These are phyloP conservation scores for Spinus olivaceus DNA, from an alignment of 2,797 vertebrate species.

Conservation along the genomic window DNA sequence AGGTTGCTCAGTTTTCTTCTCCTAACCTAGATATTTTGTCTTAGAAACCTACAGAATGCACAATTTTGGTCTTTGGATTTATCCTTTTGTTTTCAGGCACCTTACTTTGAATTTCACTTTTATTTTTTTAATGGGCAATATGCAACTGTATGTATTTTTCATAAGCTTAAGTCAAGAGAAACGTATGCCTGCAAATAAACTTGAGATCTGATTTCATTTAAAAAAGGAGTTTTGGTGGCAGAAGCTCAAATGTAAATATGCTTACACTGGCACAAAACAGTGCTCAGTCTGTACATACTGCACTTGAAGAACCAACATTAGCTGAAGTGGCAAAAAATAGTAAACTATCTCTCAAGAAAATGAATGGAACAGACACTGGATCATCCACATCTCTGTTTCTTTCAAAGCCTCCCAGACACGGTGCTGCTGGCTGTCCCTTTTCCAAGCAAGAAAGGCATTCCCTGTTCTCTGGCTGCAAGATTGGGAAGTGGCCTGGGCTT, in stretches of 20 bases:
- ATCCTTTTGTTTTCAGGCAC: background rate
- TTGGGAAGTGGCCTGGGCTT: background rate
- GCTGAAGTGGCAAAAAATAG: background rate
- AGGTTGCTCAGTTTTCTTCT: background rate
- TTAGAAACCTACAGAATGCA: background rate
- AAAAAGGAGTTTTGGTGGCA: background rate
- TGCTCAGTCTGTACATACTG: background rate
- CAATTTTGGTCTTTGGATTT: background rate
- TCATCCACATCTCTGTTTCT: background rate
- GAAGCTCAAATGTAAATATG: background rate
- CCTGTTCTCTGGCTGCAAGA: background rate
- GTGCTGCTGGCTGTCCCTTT: background rate
- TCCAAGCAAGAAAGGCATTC: background rate
- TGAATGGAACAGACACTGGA: background rate
- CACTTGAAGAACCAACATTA: background rate
- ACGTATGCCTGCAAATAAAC: background rate
- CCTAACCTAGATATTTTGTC: background rate
- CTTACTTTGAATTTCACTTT: background rate
- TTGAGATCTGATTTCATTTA: background rate
- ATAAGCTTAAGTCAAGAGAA: conserved; percentile 15
- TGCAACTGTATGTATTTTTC: background rate
- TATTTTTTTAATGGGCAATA: background rate
- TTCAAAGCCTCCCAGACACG: fast-evolving
- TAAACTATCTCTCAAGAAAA: background rate
- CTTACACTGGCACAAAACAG: background rate